Evolutionary conservation across 1,140 invertebrate genomes (phyloP).

Genomic region (Leptestheria dahalacensis): DNA sequence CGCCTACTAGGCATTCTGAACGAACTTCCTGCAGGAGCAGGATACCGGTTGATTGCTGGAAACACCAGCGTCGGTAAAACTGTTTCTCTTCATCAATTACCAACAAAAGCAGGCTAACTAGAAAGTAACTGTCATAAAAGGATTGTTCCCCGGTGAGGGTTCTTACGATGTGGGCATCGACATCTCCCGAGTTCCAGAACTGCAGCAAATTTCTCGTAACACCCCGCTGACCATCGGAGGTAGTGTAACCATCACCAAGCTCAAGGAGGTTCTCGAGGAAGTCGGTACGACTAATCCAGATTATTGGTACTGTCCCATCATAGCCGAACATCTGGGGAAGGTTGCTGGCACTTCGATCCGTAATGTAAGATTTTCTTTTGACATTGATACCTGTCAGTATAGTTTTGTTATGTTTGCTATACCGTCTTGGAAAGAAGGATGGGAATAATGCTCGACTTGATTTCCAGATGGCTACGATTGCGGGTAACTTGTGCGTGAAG

Average conservation of each 20-base stretch:
- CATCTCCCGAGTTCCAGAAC: slow-evolving; percentile 25
- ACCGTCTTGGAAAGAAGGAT: too few relatives aligned
- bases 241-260: slow-evolving; percentile 18
- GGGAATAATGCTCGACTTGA: too few relatives aligned
- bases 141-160: slow-evolving; percentile 29
- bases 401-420: too few relatives aligned
- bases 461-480: background rate
- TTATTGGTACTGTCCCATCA: slow-evolving; percentile 21
- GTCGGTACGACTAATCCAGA: slow-evolving; percentile 18
- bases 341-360: slow-evolving; percentile 25
- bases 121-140: too few relatives aligned
- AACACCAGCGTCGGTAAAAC: too few relatives aligned
- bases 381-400: too few relatives aligned
- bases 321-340: slow-evolving; percentile 23
- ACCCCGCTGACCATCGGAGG: slow-evolving; percentile 18
- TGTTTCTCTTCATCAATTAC: too few relatives aligned
- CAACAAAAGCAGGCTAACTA: too few relatives aligned
- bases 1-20: slow-evolving; percentile 28
- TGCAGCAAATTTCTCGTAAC: slow-evolving; percentile 16
- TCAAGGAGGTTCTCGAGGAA: slow-evolving; percentile 19
- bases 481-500: slow-evolving; percentile 35
- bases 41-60: slow-evolving; percentile 44
- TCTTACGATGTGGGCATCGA: slow-evolving; percentile 28
- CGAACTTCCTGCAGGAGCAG: slow-evolving; percentile 28
- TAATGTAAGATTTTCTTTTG: slow-evolving; percentile 27